These are phyloP conservation scores for Deladenus siricidicola DNA, from an alignment of 2,888 invertebrate genomes.

Conservation along the genomic window DNA sequence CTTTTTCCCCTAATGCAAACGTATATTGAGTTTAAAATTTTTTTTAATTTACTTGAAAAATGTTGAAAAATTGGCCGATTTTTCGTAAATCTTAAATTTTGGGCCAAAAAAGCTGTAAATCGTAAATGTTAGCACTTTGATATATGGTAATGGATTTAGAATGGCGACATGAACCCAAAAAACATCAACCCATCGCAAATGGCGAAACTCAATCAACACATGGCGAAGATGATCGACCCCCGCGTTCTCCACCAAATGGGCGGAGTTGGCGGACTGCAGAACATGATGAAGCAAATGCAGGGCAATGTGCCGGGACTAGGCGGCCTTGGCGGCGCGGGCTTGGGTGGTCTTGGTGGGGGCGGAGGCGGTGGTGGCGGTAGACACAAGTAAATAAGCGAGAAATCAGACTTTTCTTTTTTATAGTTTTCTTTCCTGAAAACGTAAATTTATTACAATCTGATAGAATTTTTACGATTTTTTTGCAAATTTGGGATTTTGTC, in stretches of 20 bases:
- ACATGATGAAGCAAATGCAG: constrained; percentile 27
- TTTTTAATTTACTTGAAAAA: neutral
- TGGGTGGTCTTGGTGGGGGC: constrained; percentile 20
- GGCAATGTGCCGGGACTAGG: constrained; percentile 13
- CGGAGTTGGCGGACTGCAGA: constrained; percentile 49
- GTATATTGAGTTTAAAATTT: neutral
- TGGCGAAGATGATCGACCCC: constrained; percentile 99
- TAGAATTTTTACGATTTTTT: neutral
- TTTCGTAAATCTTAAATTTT: too few species aligned
- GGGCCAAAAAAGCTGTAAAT: too few species aligned
- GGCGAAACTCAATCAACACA: constrained; percentile 96
- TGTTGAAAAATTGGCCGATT: too few species aligned
- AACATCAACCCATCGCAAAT: constrained; percentile 97
- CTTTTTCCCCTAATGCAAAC: too few species aligned
- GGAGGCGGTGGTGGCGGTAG: constrained; percentile 10
- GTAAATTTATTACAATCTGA: neutral
- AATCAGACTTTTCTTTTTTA: neutral
- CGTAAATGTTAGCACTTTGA: neutral
- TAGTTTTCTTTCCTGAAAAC: neutral
- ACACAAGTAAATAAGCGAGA: too few species aligned
- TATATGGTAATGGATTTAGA: constrained; percentile 54
- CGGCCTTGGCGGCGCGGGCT: constrained; percentile 24
- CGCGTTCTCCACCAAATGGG: constrained; percentile 88
- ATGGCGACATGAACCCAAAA: constrained; percentile 87
- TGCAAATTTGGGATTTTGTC: neutral